These are phyloP conservation scores for Schizopygopsis malacanthus DNA, from an alignment of 2,797 vertebrate species.

Conservation along the genomic window DNA sequence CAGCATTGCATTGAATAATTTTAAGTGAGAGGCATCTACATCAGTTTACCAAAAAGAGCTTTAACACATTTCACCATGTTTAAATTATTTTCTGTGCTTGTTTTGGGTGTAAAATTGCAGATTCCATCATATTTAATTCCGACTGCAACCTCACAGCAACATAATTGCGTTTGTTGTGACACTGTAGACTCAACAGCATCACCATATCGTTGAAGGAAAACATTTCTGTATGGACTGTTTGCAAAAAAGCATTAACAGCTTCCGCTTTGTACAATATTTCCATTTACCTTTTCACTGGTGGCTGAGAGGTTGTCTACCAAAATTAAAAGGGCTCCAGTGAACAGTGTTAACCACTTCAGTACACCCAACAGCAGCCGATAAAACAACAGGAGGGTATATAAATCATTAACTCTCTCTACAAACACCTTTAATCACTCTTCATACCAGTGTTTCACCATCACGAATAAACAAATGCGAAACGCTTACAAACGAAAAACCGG, in stretches of 20 bases:
- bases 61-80: not conserved
- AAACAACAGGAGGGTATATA: conserved; percentile 50
- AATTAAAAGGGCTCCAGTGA: not conserved
- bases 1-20: no score
- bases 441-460: not conserved
- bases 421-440: conserved; percentile 43
- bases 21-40: no score
- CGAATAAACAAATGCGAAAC: not conserved
- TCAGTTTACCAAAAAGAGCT: not conserved
- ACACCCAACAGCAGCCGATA: conserved; percentile 9
- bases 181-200: not conserved
- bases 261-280: not conserved
- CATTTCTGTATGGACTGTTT: not conserved
- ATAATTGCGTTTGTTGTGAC: conserved; percentile 1
- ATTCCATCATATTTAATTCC: not conserved
- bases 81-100: not conserved
- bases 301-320: not conserved
- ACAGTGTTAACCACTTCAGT: conserved; percentile 20
- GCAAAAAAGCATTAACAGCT: not conserved
- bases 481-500: not conserved
- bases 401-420: conserved; percentile 38
- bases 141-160: not conserved
- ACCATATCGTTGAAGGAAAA: not conserved
- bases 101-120: not conserved
- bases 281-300: conserved; percentile 7